These are phyloP conservation scores for Callocephalon fimbriatum DNA, from an alignment of 2,113 vertebrate genomes.

Conservation along the genomic window DNA sequence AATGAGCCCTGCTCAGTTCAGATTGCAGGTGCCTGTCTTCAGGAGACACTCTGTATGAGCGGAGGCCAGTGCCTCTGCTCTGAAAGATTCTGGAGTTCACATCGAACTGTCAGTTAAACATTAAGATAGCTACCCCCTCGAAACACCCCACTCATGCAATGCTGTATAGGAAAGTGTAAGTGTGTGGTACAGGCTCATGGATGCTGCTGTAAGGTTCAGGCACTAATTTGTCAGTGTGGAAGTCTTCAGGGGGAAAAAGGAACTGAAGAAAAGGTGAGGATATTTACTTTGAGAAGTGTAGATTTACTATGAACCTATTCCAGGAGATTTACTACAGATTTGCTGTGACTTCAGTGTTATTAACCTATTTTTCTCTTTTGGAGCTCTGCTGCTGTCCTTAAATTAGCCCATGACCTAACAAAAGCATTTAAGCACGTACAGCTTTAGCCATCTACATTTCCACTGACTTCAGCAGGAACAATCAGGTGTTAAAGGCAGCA, in stretches of 20 bases:
- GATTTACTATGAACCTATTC: neutral
- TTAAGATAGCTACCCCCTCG: neutral
- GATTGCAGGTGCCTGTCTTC: neutral
- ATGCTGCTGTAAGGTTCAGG: neutral
- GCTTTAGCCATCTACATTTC: neutral
- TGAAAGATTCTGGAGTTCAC: neutral
- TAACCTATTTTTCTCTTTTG: conserved; percentile 21
- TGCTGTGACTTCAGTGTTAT: neutral
- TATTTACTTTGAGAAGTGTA: neutral
- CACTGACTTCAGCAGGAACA: conserved; percentile 17
- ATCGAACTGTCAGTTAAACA: neutral
- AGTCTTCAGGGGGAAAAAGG: neutral
- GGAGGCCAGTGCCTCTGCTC: neutral
- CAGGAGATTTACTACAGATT: neutral
- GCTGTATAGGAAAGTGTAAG: neutral
- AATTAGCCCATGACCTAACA: conserved; percentile 11
- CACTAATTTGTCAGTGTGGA: neutral
- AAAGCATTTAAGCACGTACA: neutral
- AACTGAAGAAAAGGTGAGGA: neutral
- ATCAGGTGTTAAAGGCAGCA: neutral
- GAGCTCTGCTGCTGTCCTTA: neutral
- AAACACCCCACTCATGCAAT: neutral
- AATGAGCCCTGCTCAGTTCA: neutral
- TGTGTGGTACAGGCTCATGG: neutral
- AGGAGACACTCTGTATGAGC: neutral